Conservation (phyloP, 2,888 invertebrate species). For the Melieria omissa region DNA sequence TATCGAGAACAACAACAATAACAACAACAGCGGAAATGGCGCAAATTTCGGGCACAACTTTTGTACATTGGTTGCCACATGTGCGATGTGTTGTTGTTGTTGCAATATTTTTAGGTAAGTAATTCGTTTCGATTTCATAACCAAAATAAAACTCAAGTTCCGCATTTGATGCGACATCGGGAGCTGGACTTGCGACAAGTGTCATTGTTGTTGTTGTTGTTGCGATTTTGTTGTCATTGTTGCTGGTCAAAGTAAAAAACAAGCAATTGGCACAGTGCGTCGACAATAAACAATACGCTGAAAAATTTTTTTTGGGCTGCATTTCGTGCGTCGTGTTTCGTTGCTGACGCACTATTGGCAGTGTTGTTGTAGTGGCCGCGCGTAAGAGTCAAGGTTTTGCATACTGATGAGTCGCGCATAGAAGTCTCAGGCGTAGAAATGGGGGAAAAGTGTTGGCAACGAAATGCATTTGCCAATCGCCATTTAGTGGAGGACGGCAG, state of each 20-base stretch:
- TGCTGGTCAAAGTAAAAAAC: neutral
- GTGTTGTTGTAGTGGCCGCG: neutral
- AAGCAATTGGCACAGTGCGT: constrained; percentile 1
- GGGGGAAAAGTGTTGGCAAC: neutral
- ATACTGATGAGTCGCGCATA: constrained; percentile 19
- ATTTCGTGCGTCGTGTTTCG: neutral
- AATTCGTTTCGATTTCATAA: constrained; percentile 29
- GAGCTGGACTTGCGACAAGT: neutral
- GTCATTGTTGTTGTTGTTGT: no score
- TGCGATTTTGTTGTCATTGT: no score
- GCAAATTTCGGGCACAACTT: no score
- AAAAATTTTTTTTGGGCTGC: constrained; percentile 1
- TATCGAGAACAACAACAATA: no score
- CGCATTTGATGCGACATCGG: constrained; percentile 8
- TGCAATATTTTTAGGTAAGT: constrained; percentile 3
- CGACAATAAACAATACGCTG: constrained; percentile 1
- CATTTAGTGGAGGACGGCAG: neutral
- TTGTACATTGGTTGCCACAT: no score
- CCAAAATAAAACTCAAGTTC: constrained; percentile 28
- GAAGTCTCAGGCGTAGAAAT: neutral
- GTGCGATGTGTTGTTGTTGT: no score
- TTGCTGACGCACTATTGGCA: neutral
- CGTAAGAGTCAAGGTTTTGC: constrained; percentile 15
- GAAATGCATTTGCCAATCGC: neutral
- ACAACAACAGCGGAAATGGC: no score